Evolutionary conservation across 2,888 invertebrate species (phyloP), one percentile per base, ranked within the genome.

Genomic region (Andrena bicolor): DNA sequence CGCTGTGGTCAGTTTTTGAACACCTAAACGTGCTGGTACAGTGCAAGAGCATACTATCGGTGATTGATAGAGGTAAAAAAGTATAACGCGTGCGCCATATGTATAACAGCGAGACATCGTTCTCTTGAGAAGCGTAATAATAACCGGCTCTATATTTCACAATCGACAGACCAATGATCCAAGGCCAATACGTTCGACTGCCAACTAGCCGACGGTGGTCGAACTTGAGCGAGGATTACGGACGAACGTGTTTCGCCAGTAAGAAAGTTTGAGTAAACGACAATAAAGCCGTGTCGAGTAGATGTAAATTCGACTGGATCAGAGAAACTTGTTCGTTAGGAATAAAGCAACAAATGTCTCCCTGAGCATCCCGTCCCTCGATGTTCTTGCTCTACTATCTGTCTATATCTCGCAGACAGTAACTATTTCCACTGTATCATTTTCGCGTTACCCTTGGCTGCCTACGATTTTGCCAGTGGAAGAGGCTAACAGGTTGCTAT

Each of bases 41-140:
- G 53, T 75, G 56, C 28, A 69, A 60, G 35, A 71, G 26, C 72
- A 63, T n/a, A 41, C 60, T 41, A 75, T 76, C 85, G 63, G 23
- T 60, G 86, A 85, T 85, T 65, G 48, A 26, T 60, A 13, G 26
- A 30, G 49, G 71, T 78, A 86, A 83, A 68, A 48, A 60, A 23
- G 26, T 61, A 51, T 28, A 49, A 75, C 72, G 65, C 72, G 69
- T 63, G 58, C 60, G 71, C 41, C 49, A 41, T 41, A 13, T 16
- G 16, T 41, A 13, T 16, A 60, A 61, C 69, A 60, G 61, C 66
- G 69, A 49, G 35, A 10, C 66, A 30, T 28, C 64, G 73, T 53
- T 72, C 65, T 68, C 28, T 65, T n/a, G 70, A 76, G 74, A 80
- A 64, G 66, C 72, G 71, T 51, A 68, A 30, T 30, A 69, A 80